phyloP scores from a whole-genome alignment of 2,797 vertebrate species.

The Enoplosus armatus region DNA sequence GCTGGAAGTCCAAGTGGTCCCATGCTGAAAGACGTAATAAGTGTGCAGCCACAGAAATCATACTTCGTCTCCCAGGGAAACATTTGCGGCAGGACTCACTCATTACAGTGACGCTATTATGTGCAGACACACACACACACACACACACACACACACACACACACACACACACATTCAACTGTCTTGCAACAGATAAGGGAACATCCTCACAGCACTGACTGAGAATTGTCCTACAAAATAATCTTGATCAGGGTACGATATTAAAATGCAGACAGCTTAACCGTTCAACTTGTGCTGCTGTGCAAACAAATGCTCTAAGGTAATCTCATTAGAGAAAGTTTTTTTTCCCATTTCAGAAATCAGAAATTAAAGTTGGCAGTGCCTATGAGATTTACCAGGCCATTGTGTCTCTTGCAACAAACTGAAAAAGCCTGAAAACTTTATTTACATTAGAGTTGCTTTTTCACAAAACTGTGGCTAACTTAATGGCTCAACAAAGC shows the following conservation, averaged over 20 bases:
- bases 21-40: conserved; percentile 47
- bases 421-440: background rate
- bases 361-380: background rate
- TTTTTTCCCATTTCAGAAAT: background rate
- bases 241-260: background rate
- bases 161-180: background rate
- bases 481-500: background rate
- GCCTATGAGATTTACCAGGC: background rate
- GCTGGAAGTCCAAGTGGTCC: conserved; percentile 48
- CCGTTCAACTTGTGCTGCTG: background rate
- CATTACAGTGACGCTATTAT: conserved; percentile 5
- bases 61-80: conserved; percentile 9
- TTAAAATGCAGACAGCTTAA: conserved; percentile 4
- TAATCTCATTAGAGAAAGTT: background rate
- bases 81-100: conserved; percentile 26
- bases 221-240: conserved; percentile 9
- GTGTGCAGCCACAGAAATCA: conserved; percentile 40
- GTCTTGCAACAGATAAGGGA: conserved; percentile 9
- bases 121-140: background rate
- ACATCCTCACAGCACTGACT: background rate
- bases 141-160: background rate
- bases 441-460: background rate
- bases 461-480: background rate
- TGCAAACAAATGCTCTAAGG: background rate
- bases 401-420: background rate